Evolutionary conservation across 1,140 invertebrate genomes (phyloP), one percentile per base, ranked within the genome.

Genomic region (Chymomyza costata): DNA sequence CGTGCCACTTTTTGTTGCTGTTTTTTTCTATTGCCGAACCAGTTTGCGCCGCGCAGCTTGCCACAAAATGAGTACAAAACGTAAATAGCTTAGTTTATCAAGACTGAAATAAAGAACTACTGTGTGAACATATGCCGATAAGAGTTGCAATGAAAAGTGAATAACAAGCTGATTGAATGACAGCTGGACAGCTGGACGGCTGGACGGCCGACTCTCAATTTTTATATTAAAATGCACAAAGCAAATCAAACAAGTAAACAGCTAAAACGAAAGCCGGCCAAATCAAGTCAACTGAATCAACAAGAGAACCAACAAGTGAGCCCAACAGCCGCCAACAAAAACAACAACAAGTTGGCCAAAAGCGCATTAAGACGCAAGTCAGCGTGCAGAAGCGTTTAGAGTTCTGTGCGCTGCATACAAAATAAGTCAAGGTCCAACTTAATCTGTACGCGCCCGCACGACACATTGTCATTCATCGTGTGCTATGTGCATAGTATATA

Each of bases 371-470:
- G n/a, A n/a, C n/a, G n/a, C n/a, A n/a, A n/a, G n/a, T n/a, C n/a
- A n/a, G 44, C 7, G 57, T 54, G 51, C 30, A 60, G 51, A 73
- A 54, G 25, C 46, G 56, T 50, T 65, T 57, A 40, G 38, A 14
- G 28, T 11, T 41, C 21, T 71, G 68, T 76, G 71, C 11, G 16
- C 16, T 57, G 71, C 57, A 76, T 76, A 78, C 71, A 44, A 28
- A 78, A 78, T 78, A 78, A 76, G 71, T 78, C 71, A 76, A 78
- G 71, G 71, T 76, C 54, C 66, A 34, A 38, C 21, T 5, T 25
- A 25, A 25, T 25, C 19, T 40, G 31, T 51, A 56, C 44, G 38
- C 49, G 41, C 61, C 60, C 51, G 30, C 44, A 32, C 47, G 11
- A 38, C 32, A 49, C 17, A 19, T 14, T 19, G 1, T 1, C 37